Base-by-base conservation (phyloP, 2,113 vertebrate species). In the Melanotaenia duboulayi region DNA sequence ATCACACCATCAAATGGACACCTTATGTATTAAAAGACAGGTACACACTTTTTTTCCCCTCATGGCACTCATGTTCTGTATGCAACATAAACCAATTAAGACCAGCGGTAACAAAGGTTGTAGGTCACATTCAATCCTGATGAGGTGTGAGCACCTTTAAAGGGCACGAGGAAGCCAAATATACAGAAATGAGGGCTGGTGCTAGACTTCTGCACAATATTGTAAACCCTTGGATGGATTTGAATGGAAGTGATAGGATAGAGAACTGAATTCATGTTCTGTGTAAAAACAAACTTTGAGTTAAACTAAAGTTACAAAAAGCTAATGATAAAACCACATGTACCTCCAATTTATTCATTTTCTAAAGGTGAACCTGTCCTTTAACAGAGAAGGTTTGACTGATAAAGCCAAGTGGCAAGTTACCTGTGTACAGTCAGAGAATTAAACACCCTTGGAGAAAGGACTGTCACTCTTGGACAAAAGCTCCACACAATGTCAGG, bases 1-100 rank as follows among this genome's bases (percentile, higher is more conserved):
- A 28, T 83, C 78, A 79, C 71, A 78, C 71, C 52, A 65, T 64
- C 72, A 84, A 79, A 78, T 32, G 69, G 70, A 84, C 79, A 65
- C 25, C 65, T 25, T 17, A 40, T 72, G 40, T 7, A 60, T 69
- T 71, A 71, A 83, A 78, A 80, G 61, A 66, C 1, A 75, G 54
- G 80, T 68, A 78, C 62, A 71, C 77, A 32, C 25, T 67, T 66
- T 54, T 64, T 55, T 48, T 20, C 44, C 20, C 20, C 16, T 12
- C 44, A 12, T 20, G 11, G 14, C 17, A 44, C 22, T 49, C 54
- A 14, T 39, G 35, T 24, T 39, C 9, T 8, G 24, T 63, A 16
- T 10, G 25, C 7, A 22, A n/a, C 35, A 17, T 54, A 50, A 17
- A 6, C 42, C 40, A 46, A n/a, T 58, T 58, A 57, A 68, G 40